Conservation (phyloP, 2,888 invertebrate genomes). For the Catocala fraxini region DNA sequence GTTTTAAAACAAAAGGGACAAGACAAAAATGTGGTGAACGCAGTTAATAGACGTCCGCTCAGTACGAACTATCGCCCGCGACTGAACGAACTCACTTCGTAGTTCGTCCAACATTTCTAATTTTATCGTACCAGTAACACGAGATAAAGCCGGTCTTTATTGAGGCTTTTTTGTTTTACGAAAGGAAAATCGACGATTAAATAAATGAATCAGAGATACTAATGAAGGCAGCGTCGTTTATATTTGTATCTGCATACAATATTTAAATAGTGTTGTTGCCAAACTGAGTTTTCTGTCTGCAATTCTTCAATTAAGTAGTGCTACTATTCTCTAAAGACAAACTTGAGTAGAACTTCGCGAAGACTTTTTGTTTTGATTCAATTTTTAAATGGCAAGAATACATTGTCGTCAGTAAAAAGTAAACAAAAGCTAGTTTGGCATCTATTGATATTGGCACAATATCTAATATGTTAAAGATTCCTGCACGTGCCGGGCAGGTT, state of each 20-base stretch:
- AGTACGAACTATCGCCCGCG: conserved; percentile 60
- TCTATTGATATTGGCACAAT: conserved; percentile 37
- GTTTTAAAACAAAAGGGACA: conserved; percentile 31
- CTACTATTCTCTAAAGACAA: too few species aligned
- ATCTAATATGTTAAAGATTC: conserved; percentile 27
- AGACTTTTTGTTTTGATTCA: too few species aligned
- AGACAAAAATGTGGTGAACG: neutral
- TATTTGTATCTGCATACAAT: neutral
- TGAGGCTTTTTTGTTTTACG: conserved; percentile 74
- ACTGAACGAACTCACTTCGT: conserved; percentile 55
- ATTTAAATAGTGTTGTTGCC: neutral
- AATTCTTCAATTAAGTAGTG: too few species aligned
- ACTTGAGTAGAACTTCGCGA: too few species aligned
- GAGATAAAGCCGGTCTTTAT: conserved; percentile 85
- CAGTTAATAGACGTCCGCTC: conserved; percentile 48
- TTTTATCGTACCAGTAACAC: conserved; percentile 85
- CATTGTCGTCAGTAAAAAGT: conserved; percentile 5
- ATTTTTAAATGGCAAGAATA: neutral
- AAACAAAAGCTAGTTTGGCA: conserved; percentile 37
- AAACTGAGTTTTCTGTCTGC: neutral
- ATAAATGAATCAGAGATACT: conserved; percentile 34
- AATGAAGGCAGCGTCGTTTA: conserved; percentile 12
- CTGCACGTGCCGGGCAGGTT: conserved; percentile 14
- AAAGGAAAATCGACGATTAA: conserved; percentile 45
- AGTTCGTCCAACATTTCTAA: conserved; percentile 74